Evolutionary conservation across 1,140 invertebrate species (phyloP), one percentile per base, ranked within the genome.

Genomic region (Limonius californicus): DNA sequence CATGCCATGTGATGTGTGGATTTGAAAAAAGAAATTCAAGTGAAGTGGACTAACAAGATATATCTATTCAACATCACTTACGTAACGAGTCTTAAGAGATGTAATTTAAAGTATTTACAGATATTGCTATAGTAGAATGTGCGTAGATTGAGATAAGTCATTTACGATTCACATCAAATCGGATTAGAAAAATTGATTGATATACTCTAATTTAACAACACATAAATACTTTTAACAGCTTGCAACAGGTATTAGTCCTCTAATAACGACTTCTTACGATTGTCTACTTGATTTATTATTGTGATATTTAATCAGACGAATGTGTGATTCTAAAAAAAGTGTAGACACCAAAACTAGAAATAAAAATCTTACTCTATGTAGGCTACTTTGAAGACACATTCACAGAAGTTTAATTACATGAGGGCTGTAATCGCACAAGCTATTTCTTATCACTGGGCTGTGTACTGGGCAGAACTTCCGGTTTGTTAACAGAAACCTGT

Each of bases 201-300:
- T 50, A 50, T 50, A 50, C 3, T 50, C 45, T 50, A 50, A 2
- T 50, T 7, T 50, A 50, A 50, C 45, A 50, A 50, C 45, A 50
- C 45, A 50, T 50, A 50, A 50, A 50, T 21, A 50, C 16, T 45
- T 50, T 18, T 19, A 19, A 50, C 7, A 7, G 16, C 19, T 19
- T 16, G 45, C 16, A 50, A 50, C 45, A 50, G 45, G 45, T 7
- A 50, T 18, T 50, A 18, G 2, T 18, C 16, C 19, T 50, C 45
- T 50, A 50, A 12, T 50, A 50, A 50, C 45, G 42, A 45, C 42
- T 45, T 18, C 14, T 45, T 45, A 45, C 42, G 45, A 50, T 50
- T 50, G 45, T 50, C 45, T 50, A 50, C 45, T n/a, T 50, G 45
- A 50, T 50, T 50, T 45, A 45, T 45, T 50, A 16, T 50, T 50